phyloP scores from a whole-genome alignment of 2,888 invertebrate species.

The Oxystoma pomonae region DNA sequence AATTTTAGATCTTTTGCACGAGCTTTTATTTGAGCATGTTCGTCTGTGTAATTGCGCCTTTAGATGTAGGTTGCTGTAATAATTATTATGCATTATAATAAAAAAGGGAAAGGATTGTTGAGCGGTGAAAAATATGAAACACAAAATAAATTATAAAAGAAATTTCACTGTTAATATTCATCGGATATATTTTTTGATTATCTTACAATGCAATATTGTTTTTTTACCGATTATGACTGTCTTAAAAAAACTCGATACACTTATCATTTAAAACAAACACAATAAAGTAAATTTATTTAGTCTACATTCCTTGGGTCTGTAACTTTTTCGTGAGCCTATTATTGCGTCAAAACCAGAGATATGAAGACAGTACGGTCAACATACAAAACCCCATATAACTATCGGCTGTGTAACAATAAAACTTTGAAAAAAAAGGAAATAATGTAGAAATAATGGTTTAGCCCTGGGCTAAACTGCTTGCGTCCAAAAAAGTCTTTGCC shows the following conservation, averaged over 20 bases:
- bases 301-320: background rate
- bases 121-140: background rate
- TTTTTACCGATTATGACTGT: no score
- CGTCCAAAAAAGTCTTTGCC: no score
- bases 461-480: no score
- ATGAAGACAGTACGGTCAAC: no score
- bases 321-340: background rate
- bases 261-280: background rate
- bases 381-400: no score
- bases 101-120: background rate
- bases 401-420: no score
- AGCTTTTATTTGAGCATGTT: no score
- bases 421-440: no score
- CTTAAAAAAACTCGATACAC: background rate
- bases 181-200: background rate
- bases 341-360: background rate
- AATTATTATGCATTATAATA: background rate
- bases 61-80: background rate
- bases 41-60: no score
- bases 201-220: background rate
- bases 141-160: background rate
- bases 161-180: background rate
- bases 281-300: background rate
- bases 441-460: no score
- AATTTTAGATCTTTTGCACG: no score